phyloP scores from a whole-genome alignment of 2,888 invertebrate species.

The Drosophila neoperkinsi region DNA sequence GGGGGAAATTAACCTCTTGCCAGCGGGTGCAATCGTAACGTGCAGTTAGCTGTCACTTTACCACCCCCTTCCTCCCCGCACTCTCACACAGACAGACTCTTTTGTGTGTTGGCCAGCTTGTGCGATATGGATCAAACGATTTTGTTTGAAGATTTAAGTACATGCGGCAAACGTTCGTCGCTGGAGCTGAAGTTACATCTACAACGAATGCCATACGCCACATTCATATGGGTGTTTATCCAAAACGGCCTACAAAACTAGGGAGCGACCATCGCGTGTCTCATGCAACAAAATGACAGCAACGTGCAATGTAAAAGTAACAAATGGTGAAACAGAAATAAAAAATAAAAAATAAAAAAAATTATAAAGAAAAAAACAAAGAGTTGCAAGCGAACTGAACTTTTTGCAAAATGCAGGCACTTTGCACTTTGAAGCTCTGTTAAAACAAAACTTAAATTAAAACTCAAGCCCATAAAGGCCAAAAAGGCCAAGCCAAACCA shows the following conservation, averaged over 20 bases:
- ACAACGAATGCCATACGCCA: conserved; percentile 7
- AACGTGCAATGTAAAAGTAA: conserved; percentile 38
- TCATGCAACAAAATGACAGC: conserved; percentile 75
- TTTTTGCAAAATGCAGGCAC: conserved; percentile 75
- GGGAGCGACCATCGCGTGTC: conserved; percentile 63
- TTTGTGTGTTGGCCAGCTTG: conserved; percentile 19
- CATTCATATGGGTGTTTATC: conserved; percentile 6
- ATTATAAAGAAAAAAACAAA: conserved; percentile 4
- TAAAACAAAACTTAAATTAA: conserved; percentile 76
- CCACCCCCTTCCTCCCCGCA: not conserved
- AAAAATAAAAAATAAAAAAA: conserved; percentile 8
- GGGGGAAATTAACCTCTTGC: conserved; percentile 78
- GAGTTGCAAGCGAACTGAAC: conserved; percentile 40
- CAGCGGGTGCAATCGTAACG: conserved; percentile 56
- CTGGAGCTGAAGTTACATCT: not conserved
- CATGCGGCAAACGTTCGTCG: conserved; percentile 48
- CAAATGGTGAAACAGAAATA: conserved; percentile 7
- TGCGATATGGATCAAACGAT: conserved; percentile 79
- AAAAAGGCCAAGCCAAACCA: not conserved
- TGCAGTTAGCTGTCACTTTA: conserved; percentile 39
- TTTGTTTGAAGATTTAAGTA: conserved; percentile 77
- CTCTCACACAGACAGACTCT: not conserved
- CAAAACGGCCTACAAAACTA: conserved; percentile 61
- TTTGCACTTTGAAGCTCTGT: conserved; percentile 68
- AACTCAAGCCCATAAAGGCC: conserved; percentile 36